Base-by-base conservation (phyloP, 1,140 invertebrate species). In the Trichomalopsis sarcophagae region DNA sequence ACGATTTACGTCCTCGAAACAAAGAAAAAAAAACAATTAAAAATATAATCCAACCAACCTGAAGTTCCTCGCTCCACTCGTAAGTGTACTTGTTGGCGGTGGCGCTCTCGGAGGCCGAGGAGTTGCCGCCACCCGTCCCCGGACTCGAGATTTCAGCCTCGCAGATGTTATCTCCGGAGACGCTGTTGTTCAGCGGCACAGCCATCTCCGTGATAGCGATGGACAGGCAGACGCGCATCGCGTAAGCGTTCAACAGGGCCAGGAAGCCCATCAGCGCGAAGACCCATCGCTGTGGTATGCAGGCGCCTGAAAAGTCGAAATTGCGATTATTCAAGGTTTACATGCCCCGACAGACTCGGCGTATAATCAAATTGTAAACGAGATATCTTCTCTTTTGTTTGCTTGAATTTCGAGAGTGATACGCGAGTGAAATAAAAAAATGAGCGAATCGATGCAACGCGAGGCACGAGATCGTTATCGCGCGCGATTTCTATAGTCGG, bases 171-270 rank as follows among this genome's bases (percentile, higher is more conserved):
- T 85, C 79, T 21, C 21, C 17, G 1, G 27, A 0, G 4, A 66
- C 0, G n/a, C 30, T 68, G 3, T 2, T 47, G 55, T 92, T 91
- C 69, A 81, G 88, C 40, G 90, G 91, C 0, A 90, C 36, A 0
- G 95, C 96, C 97, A 99, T 98, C 89, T 97, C 96, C 17, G 98
- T 98, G 87, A 99, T 98, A 6, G 97, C 97, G 40, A 98, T 95
- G 87, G 97, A 98, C 7, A 99, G 94, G 88, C 97, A 97, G 2
- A 97, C 96, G 40, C 98, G 94, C 96, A 98, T 97, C 14, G 97
- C 96, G 90, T 98, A 98, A 1, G 98, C 96, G 90, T 97, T 97
- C n/a, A 96, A 95, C 33, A 98, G 95, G 17, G 96, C 97, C 87
- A 97, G 90, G 90, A 98, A 98, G 36, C 97, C 97, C 95, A 98